Evolutionary conservation across 2,888 invertebrate species (phyloP), one percentile per base, ranked within the genome.

Genomic region (Dinocampus coccinellae): DNA sequence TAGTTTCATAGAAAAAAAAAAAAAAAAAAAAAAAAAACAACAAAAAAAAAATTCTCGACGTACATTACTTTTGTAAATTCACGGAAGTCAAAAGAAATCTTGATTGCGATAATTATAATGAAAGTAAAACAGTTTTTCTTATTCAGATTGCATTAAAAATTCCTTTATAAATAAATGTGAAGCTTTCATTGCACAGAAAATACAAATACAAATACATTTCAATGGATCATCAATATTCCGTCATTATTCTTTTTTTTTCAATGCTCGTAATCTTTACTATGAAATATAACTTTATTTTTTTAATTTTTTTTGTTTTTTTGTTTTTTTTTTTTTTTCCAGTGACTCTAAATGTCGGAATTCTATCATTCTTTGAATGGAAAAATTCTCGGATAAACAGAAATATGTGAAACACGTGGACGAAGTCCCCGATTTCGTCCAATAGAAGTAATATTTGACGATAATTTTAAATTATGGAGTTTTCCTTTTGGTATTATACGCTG

Each of bases 311-410:
- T 29, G 24, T 10, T 7, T 57, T 24, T 57, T 16, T n/a, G n/a
- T 57, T 29, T n/a, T n/a, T n/a, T n/a, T n/a, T n/a, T n/a, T n/a
- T n/a, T n/a, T n/a, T n/a, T n/a, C n/a, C n/a, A n/a, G 29, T 7
- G 7, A 29, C 13, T 58, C 34, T 9, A n/a, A 13, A 16, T 29
- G 57, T 29, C 42, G 2, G n/a, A 65, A 7, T 16, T 16, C n/a
- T n/a, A 55, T 11, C 76, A 87, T 10, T 87, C 83, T 67, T 86
- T 86, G 79, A 86, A 86, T 1, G 87, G 81, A 69, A 86, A 85
- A 57, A 83, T 80, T 39, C 86, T 81, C 0, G 89, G 88, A 69
- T 87, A 88, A 24, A 89, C 88, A 2, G 88, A 85, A 29, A 89
- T 88, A 66, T 88, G 87, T 3, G 88, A 87, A 11, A 88, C 80